These are phyloP conservation scores for Scaptomyza cyrtandrae DNA, from an alignment of 2,888 invertebrate genomes.

Conservation along the genomic window DNA sequence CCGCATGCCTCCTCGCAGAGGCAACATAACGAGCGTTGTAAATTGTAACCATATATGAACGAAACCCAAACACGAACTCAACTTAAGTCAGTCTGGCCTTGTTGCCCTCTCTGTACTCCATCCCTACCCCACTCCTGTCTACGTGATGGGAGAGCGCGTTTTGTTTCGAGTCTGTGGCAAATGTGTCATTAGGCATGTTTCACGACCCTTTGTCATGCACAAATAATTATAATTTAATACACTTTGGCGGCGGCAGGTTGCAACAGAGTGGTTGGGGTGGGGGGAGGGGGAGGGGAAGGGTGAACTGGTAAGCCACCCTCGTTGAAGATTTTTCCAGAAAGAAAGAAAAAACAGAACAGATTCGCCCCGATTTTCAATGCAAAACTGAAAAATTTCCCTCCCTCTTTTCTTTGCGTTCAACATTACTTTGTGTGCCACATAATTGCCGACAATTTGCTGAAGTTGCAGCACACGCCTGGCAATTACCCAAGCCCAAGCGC, in stretches of 20 bases:
- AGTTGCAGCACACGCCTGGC: constrained; percentile 77
- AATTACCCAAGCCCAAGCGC: constrained; percentile 60
- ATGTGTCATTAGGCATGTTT: constrained; percentile 83
- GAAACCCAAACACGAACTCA: constrained; percentile 9
- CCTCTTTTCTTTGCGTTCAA: constrained; percentile 31
- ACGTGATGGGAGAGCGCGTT: constrained; percentile 49
- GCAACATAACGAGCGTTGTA: constrained; percentile 71
- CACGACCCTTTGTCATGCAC: constrained; percentile 83
- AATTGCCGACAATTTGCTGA: constrained; percentile 80
- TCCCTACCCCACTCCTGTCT: neutral
- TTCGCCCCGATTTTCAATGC: constrained; percentile 46
- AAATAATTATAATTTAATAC: constrained; percentile 83
- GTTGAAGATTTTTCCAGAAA: constrained; percentile 51
- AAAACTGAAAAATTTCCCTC: constrained; percentile 21
- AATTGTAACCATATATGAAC: constrained; percentile 66
- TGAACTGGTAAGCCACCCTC: constrained; percentile 38
- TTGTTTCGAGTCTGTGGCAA: constrained; percentile 78
- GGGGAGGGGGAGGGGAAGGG: neutral
- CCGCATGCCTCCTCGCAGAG: constrained; percentile 55
- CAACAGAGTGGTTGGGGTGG: neutral
- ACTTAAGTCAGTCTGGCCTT: constrained; percentile 8
- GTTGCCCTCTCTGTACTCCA: neutral
- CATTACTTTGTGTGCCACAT: constrained; percentile 69
- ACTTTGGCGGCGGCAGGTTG: constrained; percentile 70
- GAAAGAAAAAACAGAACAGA: constrained; percentile 7